Evolutionary conservation across 2,113 vertebrate species (phyloP).

Genomic region (Tauraco erythrolophus): DNA sequence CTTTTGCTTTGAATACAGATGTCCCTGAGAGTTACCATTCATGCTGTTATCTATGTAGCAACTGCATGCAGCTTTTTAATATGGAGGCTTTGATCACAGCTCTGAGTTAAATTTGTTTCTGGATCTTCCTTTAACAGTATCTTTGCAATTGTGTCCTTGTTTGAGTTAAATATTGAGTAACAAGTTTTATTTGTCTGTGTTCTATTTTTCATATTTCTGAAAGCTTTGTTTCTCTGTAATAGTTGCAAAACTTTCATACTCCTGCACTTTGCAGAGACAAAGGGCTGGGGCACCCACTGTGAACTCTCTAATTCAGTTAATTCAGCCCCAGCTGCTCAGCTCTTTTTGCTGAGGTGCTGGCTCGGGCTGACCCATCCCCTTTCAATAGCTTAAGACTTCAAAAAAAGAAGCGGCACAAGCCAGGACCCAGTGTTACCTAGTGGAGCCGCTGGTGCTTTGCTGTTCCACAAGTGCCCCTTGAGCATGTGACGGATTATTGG

Average conservation of each 20-base stretch:
- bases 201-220: background rate
- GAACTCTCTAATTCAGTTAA: background rate
- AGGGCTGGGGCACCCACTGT: background rate
- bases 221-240: background rate
- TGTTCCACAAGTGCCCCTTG: background rate
- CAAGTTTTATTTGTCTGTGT: accelerated
- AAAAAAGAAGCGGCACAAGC: background rate
- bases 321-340: background rate
- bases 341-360: background rate
- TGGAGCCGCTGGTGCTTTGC: background rate
- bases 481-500: accelerated
- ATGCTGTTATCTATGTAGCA: background rate
- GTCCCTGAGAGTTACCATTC: background rate
- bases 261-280: background rate
- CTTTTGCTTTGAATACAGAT: background rate
- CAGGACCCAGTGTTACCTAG: background rate
- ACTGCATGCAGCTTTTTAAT: background rate
- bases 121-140: background rate
- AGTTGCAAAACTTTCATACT: background rate
- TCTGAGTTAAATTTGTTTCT: background rate
- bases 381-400: background rate
- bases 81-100: background rate
- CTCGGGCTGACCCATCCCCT: background rate
- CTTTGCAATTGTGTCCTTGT: background rate
- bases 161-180: background rate